phyloP scores from a whole-genome alignment of 2,888 invertebrate genomes.

The Ochlodes sylvanus region DNA sequence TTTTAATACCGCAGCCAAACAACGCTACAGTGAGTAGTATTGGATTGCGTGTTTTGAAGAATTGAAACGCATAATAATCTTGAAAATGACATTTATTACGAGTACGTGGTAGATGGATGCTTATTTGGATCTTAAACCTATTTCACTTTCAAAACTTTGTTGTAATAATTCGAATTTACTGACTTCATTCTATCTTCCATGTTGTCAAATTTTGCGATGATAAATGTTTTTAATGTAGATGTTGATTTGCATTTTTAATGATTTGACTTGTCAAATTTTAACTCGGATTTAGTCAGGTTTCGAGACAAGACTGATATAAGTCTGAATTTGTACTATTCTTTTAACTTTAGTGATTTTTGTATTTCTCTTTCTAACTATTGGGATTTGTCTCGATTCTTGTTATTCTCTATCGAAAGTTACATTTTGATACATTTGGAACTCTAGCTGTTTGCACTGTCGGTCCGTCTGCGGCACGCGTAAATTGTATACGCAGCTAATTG shows the following conservation, averaged over 20 bases:
- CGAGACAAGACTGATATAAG: conserved; percentile 72
- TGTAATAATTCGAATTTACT: conserved; percentile 32
- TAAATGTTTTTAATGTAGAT: conserved; percentile 29
- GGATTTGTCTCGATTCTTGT: conserved; percentile 32
- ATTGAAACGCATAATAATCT: background rate
- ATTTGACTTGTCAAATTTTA: conserved; percentile 39
- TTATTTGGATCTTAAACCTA: conserved; percentile 14
- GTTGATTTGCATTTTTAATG: conserved; percentile 20
- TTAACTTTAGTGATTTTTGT: conserved; percentile 39
- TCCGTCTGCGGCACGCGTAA: conserved; percentile 15
- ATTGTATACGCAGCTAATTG: conserved; percentile 7
- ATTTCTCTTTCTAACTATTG: conserved; percentile 30
- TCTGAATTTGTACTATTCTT: conserved; percentile 58
- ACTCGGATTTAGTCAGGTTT: conserved; percentile 46
- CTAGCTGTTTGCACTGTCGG: conserved; percentile 24
- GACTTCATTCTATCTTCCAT: conserved; percentile 33
- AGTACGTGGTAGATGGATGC: conserved; percentile 22
- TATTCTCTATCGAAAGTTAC: conserved; percentile 9
- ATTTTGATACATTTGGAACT: conserved; percentile 25
- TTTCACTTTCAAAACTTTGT: conserved; percentile 27
- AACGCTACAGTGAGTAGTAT: background rate
- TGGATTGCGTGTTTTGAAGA: background rate
- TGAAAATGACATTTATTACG: conserved; percentile 1
- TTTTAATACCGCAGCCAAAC: background rate
- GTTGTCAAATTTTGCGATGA: conserved; percentile 23